phyloP scores from a whole-genome alignment of 2,797 vertebrate species.

The Alectoris magna region DNA sequence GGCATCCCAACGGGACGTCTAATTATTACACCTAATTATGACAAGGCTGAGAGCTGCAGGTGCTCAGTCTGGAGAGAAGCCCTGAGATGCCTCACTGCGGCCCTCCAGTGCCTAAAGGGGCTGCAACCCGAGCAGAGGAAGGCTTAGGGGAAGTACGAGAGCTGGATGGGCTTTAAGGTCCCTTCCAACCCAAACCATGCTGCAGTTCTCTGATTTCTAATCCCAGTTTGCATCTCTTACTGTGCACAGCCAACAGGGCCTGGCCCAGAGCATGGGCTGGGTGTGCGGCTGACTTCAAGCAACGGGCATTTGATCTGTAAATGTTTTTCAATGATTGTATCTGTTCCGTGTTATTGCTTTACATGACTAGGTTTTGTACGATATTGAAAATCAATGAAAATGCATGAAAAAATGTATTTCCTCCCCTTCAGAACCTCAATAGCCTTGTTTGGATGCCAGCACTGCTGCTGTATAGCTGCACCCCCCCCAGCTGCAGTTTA shows the following conservation, averaged over 20 bases:
- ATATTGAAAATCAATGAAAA: slow-evolving; percentile 74
- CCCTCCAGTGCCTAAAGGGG: neutral
- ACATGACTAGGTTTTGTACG: slow-evolving; percentile 51
- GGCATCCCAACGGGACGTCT: neutral
- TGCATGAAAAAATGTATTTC: slow-evolving; percentile 43
- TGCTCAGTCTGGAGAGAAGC: neutral
- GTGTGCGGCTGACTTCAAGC: neutral
- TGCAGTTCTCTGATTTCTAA: neutral
- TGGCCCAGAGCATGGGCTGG: neutral
- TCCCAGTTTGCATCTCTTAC: neutral
- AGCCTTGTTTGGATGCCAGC: slow-evolving; percentile 50
- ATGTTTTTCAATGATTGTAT: slow-evolving; percentile 47
- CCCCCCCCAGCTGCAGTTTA: neutral
- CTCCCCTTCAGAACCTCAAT: slow-evolving; percentile 47
- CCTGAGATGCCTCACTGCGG: neutral
- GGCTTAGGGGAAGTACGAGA: too few relatives aligned
- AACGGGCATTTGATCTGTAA: neutral
- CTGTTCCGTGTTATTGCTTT: slow-evolving; percentile 59
- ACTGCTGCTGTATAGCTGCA: neutral
- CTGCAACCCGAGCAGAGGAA: neutral
- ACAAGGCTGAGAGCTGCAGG: neutral
- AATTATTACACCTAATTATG: neutral
- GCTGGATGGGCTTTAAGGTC: neutral
- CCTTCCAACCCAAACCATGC: neutral
- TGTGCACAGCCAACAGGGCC: neutral